phyloP scores from a whole-genome alignment of 1,140 invertebrate species.

The Mya arenaria region DNA sequence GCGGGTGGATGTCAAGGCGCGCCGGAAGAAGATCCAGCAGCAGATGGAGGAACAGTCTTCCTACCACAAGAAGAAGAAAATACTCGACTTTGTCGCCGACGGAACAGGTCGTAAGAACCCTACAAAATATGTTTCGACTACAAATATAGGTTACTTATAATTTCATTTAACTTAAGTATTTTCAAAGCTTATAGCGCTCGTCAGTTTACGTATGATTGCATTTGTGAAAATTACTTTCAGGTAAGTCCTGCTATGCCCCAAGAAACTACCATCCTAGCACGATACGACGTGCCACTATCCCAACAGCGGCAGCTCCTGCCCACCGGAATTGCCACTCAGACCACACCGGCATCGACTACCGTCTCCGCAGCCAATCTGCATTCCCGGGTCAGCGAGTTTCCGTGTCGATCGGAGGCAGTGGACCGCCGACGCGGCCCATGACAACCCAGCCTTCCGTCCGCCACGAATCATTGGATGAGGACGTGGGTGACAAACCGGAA shows the following conservation, averaged over 20 bases:
- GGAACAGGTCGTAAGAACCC: slow-evolving; percentile 71
- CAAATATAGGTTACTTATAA: too few species aligned
- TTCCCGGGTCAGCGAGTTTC: not conserved
- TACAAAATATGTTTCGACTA: too few species aligned
- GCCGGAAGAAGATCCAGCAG: slow-evolving; percentile 73
- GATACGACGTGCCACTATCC: not conserved
- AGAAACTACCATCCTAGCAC: slow-evolving; percentile 62
- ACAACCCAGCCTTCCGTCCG: slow-evolving; percentile 10
- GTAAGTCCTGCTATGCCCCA: slow-evolving; percentile 69
- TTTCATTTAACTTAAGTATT: too few species aligned
- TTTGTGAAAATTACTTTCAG: slow-evolving; percentile 64
- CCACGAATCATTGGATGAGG: too few species aligned
- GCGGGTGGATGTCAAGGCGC: slow-evolving; percentile 68
- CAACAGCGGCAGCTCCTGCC: not conserved
- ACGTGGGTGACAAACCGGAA: too few species aligned
- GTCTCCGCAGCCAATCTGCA: slow-evolving; percentile 43
- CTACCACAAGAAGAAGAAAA: slow-evolving; percentile 71
- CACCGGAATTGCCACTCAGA: slow-evolving; percentile 1
- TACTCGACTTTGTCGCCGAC: slow-evolving; percentile 76
- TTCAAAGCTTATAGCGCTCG: too few species aligned
- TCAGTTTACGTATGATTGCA: too few species aligned
- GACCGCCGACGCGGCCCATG: slow-evolving; percentile 8
- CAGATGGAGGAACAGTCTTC: slow-evolving; percentile 69
- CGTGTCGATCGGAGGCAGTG: not conserved
- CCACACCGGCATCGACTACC: not conserved